phyloP scores from a whole-genome alignment of 2,113 vertebrate species.

The Callaeas wilsoni region DNA sequence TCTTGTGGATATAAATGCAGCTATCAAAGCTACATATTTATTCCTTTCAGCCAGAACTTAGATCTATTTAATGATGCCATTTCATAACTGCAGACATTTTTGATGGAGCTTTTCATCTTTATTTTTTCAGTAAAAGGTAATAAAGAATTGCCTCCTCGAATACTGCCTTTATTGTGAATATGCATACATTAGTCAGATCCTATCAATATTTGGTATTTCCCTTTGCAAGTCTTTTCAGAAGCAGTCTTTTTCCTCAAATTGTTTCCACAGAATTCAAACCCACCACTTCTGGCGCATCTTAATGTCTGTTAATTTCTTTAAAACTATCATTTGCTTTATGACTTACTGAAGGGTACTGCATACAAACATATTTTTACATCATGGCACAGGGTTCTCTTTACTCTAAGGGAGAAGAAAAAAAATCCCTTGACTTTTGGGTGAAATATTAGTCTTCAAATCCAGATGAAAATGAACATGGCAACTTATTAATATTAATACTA shows the following conservation, averaged over 20 bases:
- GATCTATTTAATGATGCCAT: not conserved
- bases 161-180: not conserved
- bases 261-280: not conserved
- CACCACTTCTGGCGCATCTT: not conserved
- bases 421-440: not conserved
- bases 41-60: not conserved
- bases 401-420: not conserved
- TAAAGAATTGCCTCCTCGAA: not conserved
- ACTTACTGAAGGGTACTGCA: not conserved
- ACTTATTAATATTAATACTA: conserved; percentile 27
- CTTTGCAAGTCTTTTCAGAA: not conserved
- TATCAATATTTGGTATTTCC: not conserved
- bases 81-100: not conserved
- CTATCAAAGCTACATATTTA: not conserved
- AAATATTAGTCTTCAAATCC: conserved; percentile 7
- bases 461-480: conserved; percentile 3
- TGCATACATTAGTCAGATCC: not conserved
- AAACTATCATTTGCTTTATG: not conserved
- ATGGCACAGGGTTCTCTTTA: not conserved
- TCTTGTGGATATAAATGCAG: not conserved
- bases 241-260: not conserved
- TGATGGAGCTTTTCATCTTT: not conserved
- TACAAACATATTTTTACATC: not conserved
- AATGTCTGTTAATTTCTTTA: not conserved
- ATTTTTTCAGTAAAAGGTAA: not conserved